Conservation (phyloP, 2,888 invertebrate genomes). For the Ochlodes sylvanus region DNA sequence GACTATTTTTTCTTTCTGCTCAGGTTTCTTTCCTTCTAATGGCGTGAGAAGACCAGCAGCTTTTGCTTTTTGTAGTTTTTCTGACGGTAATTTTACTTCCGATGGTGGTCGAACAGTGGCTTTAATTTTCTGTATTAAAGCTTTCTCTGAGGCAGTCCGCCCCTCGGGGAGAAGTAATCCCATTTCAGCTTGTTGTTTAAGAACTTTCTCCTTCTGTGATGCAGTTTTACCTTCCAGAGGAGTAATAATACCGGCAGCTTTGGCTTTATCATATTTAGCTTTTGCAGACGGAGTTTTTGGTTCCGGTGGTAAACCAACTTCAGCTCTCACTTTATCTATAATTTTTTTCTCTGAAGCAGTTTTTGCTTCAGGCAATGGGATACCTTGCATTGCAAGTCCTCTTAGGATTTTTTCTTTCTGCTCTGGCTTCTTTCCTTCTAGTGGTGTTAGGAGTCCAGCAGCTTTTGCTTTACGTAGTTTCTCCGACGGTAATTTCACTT, state of each 20-base stretch:
- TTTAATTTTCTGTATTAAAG: slow-evolving; percentile 46
- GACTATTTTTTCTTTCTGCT: slow-evolving; percentile 57
- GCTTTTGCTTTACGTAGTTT: slow-evolving; percentile 44
- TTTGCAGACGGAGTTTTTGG: slow-evolving; percentile 53
- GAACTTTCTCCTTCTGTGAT: slow-evolving; percentile 45
- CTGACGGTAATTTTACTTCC: slow-evolving; percentile 43
- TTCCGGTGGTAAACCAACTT: slow-evolving; percentile 50
- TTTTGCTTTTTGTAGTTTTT: slow-evolving; percentile 44
- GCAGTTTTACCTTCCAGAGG: slow-evolving; percentile 55
- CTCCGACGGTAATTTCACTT: slow-evolving; percentile 37
- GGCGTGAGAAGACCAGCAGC: slow-evolving; percentile 49
- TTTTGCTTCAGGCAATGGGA: slow-evolving; percentile 44
- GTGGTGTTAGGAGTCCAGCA: slow-evolving; percentile 46
- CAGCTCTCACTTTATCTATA: slow-evolving; percentile 45
- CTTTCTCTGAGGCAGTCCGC: slow-evolving; percentile 47
- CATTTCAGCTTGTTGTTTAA: slow-evolving; percentile 40
- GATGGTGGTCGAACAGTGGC: slow-evolving; percentile 39
- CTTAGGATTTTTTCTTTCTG: slow-evolving; percentile 44
- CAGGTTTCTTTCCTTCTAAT: slow-evolving; percentile 51
- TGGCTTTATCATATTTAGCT: slow-evolving; percentile 51
- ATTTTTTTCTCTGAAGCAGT: slow-evolving; percentile 43
- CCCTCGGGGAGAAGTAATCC: slow-evolving; percentile 48
- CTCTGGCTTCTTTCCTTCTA: slow-evolving; percentile 39
- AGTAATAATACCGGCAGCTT: slow-evolving; percentile 55
- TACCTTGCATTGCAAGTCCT: slow-evolving; percentile 38